Evolutionary conservation across 2,113 vertebrate species (phyloP), one percentile per base, ranked within the genome.

Genomic region (Gobio gobio): DNA sequence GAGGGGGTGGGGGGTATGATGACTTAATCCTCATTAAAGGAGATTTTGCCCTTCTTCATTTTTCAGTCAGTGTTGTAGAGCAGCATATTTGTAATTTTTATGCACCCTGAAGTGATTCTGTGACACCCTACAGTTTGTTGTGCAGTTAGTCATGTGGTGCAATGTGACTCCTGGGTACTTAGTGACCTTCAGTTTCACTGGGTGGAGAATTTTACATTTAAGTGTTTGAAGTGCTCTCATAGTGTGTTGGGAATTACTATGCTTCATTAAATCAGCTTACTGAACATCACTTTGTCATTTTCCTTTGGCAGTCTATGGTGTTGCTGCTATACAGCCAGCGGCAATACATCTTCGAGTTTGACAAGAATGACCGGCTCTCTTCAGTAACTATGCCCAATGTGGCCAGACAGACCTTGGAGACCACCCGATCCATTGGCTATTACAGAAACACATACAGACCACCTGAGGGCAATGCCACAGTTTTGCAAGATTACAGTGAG

Each of bases 321-420:
- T 93, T 99, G 70, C 96, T 99, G 4, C 98, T 99, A 47, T 97
- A 97, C 90, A 99, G 98, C 92, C 98, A 99, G 92, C 93, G 98
- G 79, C 98, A 99, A 87, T 99, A 99, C 82, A 99, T 99, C 94
- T 99, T 99, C 58, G 97, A 99, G 90, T 99, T 99, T 49, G 98
- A 99, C 91, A 98, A 97, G 93, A 99, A 98, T 0, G 96, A 99
- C 88, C 95, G 96, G 0, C 94, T 99, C 3, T 97, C 96, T 1
- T 99, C 98, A 0, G 98, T 99, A 89, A 99, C 98, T 2, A 99
- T 99, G 98, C 98, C 98, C 89, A 99, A 98, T 0, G 97, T 99
- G 85, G 98, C 98, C 24, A 95, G 98, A 12, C 97, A 98, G 92
- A 98, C 95, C 0, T 90, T 99, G 75, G 97, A 99, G 92, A 99